A percentile compares a stretch with the other conserved stretches of the same genome.
Evolutionary conservation across 1,140 invertebrate species (phyloP).

Genomic region (Tetramorium simillimum): DNA sequence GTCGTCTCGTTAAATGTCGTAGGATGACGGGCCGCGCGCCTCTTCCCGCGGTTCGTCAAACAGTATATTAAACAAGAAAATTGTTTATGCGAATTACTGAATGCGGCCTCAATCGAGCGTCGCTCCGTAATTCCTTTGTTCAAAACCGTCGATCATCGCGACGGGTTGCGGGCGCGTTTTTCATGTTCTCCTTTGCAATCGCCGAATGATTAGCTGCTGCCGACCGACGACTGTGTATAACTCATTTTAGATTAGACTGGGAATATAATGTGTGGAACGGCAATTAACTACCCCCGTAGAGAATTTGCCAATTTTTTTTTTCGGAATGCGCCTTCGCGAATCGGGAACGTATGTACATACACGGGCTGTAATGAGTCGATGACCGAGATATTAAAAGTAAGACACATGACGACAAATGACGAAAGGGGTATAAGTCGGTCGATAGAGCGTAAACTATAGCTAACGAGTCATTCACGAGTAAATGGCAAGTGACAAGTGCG

Average conservation of each 20-base stretch:
- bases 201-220: not conserved
- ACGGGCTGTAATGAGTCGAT: slow-evolving; percentile 1
- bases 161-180: not conserved
- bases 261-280: not conserved
- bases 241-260: not conserved
- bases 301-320: too few relatives aligned
- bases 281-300: not conserved
- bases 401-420: slow-evolving; percentile 25
- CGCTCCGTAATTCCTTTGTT: slow-evolving; percentile 6
- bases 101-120: slow-evolving; percentile 40
- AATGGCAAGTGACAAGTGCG: slow-evolving; percentile 20
- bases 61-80: slow-evolving; percentile 43
- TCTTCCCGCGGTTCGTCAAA: slow-evolving; percentile 1
- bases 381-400: slow-evolving; percentile 58
- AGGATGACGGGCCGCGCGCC: not conserved
- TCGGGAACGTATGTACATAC: not conserved
- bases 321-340: not conserved
- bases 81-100: slow-evolving; percentile 53
- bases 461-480: slow-evolving; percentile 24
- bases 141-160: slow-evolving; percentile 35
- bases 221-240: not conserved
- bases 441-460: slow-evolving; percentile 42
- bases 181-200: too few relatives aligned
- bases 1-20: slow-evolving; percentile 52
- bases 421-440: slow-evolving; percentile 50